These are phyloP conservation scores for Cassiopea xamachana DNA, from an alignment of 30 jellyfish, hydroid and myxozoan species.

Conservation along the genomic window DNA sequence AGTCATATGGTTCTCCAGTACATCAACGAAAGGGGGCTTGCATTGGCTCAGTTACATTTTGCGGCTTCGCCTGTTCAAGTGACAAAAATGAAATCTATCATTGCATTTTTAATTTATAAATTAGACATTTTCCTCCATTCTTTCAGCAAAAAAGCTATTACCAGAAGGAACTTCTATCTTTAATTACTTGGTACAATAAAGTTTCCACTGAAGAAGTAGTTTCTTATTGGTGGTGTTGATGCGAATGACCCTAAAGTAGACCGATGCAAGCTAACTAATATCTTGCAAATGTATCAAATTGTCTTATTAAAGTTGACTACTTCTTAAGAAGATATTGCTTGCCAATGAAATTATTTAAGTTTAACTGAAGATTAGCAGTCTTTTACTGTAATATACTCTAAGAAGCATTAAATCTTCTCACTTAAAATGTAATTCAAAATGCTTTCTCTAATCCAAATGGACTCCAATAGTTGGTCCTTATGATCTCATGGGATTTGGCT, in stretches of 20 bases:
- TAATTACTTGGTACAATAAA: too few species aligned
- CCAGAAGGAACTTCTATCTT: too few species aligned
- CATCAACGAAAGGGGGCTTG: too few species aligned
- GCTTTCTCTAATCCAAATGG: slow-evolving; percentile 26
- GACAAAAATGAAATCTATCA: too few species aligned
- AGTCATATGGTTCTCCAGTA: too few species aligned
- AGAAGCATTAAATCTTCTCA: slow-evolving; percentile 32
- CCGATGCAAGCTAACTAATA: background rate
- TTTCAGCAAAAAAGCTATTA: too few species aligned
- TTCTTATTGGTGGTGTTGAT: background rate
- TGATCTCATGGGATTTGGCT: slow-evolving; percentile 15
- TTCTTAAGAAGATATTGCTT: background rate
- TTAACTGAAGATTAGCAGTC: slow-evolving; percentile 27
- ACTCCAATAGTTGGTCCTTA: slow-evolving; percentile 8
- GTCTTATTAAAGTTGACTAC: background rate
- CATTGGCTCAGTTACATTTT: too few species aligned
- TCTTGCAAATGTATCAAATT: background rate
- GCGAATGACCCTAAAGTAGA: background rate
- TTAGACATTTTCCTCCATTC: too few species aligned
- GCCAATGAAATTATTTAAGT: background rate
- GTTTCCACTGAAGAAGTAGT: background rate
- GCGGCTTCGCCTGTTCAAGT: too few species aligned
- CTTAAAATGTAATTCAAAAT: slow-evolving; percentile 7
- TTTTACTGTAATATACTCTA: slow-evolving; percentile 16
- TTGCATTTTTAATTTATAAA: too few species aligned